Conservation (phyloP, 2,797 vertebrate genomes). For the Megaceryle alcyon region DNA sequence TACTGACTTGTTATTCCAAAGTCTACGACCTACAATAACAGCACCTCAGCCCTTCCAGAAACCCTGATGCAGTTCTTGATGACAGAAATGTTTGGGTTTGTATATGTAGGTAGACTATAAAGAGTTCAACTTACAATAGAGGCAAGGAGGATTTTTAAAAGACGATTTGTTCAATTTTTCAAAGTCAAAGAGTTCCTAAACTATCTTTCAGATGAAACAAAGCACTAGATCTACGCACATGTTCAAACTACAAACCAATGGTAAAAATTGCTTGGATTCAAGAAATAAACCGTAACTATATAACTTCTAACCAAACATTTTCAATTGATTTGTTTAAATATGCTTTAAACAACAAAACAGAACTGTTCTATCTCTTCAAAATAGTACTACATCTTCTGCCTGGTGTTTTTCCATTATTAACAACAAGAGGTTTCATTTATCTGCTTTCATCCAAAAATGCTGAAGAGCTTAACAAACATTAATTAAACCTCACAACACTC, state of each 20-base stretch:
- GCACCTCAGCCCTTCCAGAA: slow-evolving; percentile 47
- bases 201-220: slow-evolving; percentile 24
- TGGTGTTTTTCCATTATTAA: background rate
- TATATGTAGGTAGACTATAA: background rate
- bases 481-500: slow-evolving; percentile 11
- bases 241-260: background rate
- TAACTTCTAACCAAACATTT: background rate
- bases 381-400: background rate
- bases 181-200: background rate
- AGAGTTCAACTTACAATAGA: slow-evolving; percentile 39
- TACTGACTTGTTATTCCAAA: slow-evolving; percentile 37
- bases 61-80: slow-evolving; percentile 22
- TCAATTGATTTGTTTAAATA: background rate
- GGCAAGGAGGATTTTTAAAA: slow-evolving; percentile 17
- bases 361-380: background rate
- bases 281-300: background rate
- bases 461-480: slow-evolving; percentile 29
- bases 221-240: background rate
- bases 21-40: slow-evolving; percentile 27
- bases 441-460: slow-evolving; percentile 29
- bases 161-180: slow-evolving; percentile 18
- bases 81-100: slow-evolving; percentile 47
- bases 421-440: slow-evolving; percentile 28
- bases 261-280: background rate
- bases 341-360: background rate